phyloP scores from a whole-genome alignment of 2,113 vertebrate genomes.

The Chaetodon auriga region DNA sequence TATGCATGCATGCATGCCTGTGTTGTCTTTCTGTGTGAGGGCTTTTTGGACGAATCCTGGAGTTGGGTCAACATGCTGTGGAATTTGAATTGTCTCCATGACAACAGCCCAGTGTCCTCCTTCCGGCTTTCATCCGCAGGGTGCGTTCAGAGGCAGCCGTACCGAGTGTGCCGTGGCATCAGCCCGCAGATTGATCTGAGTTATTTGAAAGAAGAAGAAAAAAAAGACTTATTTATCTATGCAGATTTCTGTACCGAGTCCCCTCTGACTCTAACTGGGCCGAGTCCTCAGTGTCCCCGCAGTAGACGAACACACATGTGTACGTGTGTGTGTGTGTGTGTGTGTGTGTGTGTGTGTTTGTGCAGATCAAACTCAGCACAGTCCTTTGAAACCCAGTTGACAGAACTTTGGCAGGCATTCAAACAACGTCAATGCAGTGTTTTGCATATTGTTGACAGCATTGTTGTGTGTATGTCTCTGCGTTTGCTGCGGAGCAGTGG shows the following conservation, averaged over 20 bases:
- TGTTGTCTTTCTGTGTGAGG: slow-evolving; percentile 41
- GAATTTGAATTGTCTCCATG: slow-evolving; percentile 77
- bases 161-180: slow-evolving; percentile 52
- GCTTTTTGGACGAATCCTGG: slow-evolving; percentile 55
- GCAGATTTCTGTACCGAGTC: slow-evolving; percentile 40
- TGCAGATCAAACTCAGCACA: slow-evolving; percentile 7
- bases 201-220: slow-evolving; percentile 27
- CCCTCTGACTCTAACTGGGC: slow-evolving; percentile 49
- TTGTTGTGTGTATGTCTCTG: slow-evolving; percentile 25
- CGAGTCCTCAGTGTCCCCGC: slow-evolving; percentile 42
- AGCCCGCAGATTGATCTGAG: slow-evolving; percentile 47
- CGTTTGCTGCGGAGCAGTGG: neutral
- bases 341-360: slow-evolving; percentile 11
- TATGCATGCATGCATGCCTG: slow-evolving; percentile 8
- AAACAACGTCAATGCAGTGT: slow-evolving; percentile 2
- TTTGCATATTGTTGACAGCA: slow-evolving; percentile 36
- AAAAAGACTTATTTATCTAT: slow-evolving; percentile 48
- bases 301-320: neutral
- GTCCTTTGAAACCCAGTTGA: slow-evolving; percentile 45
- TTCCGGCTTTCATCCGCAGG: slow-evolving; percentile 64
- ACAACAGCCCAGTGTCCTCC: slow-evolving; percentile 69
- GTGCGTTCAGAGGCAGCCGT: slow-evolving; percentile 25
- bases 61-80: slow-evolving; percentile 68
- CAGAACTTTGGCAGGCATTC: slow-evolving; percentile 39
- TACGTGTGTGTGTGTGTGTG: no score